These are phyloP conservation scores for Cheiracanthium punctorium DNA, from an alignment of 2,888 invertebrate genomes.

Conservation along the genomic window DNA sequence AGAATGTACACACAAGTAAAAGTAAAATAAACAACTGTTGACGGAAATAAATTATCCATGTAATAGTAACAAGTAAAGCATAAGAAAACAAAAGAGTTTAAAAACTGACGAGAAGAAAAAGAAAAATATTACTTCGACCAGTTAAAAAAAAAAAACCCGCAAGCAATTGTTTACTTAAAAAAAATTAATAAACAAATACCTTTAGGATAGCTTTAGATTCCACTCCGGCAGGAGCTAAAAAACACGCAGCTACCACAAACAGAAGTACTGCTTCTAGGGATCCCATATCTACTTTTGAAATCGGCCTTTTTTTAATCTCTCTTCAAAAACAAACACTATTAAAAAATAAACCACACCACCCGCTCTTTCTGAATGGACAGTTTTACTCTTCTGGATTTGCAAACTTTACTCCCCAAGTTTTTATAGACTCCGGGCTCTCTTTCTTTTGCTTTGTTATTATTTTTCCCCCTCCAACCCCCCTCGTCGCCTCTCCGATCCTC, in stretches of 20 bases:
- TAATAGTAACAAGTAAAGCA: too few relatives aligned
- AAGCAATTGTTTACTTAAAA: neutral
- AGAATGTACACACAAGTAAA: too few relatives aligned
- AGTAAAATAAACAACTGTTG: too few relatives aligned
- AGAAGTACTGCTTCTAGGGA: constrained; percentile 31
- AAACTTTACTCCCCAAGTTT: constrained; percentile 13
- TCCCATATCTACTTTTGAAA: constrained; percentile 26
- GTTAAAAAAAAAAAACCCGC: too few relatives aligned
- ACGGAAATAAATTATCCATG: too few relatives aligned
- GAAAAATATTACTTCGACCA: too few relatives aligned
- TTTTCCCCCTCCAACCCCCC: constrained; percentile 1
- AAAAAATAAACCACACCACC: neutral
- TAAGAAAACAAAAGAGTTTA: too few relatives aligned
- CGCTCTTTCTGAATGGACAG: neutral
- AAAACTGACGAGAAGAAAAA: too few relatives aligned
- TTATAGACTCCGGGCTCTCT: constrained; percentile 53
- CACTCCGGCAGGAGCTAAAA: constrained; percentile 36
- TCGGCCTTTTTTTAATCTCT: too few relatives aligned
- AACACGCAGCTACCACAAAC: constrained; percentile 20
- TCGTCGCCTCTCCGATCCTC: too few relatives aligned
- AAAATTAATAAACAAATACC: constrained; percentile 27
- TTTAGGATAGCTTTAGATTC: constrained; percentile 49
- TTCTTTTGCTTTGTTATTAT: constrained; percentile 26
- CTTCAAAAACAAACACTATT: too few relatives aligned
- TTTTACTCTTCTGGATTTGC: neutral